Percentiles rank a stretch among this genome's conserved stretches.
Evolutionary conservation across 2,797 vertebrate species (phyloP).

Genomic region (Onychomys torridus): DNA sequence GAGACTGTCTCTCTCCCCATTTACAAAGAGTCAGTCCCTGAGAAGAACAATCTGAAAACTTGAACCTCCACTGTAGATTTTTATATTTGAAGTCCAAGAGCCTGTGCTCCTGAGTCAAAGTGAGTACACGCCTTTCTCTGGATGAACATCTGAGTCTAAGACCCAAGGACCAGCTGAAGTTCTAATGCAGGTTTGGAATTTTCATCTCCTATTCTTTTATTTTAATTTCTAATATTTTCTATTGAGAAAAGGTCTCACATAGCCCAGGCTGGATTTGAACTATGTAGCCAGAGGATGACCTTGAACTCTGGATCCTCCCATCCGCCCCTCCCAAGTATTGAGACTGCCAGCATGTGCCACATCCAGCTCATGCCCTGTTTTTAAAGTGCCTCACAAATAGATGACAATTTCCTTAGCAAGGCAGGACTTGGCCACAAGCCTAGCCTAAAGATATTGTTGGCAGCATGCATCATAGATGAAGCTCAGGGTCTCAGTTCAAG

Average conservation of each 20-base stretch:
- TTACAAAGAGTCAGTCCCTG: background rate
- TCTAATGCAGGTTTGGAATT: constrained; percentile 30
- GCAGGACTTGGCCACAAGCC: constrained; percentile 29
- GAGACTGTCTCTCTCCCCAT: background rate
- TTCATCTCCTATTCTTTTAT: constrained; percentile 3
- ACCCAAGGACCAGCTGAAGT: background rate
- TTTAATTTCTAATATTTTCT: background rate
- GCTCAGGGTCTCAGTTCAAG: background rate
- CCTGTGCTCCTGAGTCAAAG: constrained; percentile 16
- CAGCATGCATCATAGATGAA: constrained; percentile 27
- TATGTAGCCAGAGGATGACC: background rate
- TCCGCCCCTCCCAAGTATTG: background rate
- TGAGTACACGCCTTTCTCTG: constrained; percentile 29
- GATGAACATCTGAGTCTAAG: constrained; percentile 7
- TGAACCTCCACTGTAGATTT: constrained; percentile 17
- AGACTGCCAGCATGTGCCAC: background rate
- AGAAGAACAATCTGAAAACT: constrained; percentile 46
- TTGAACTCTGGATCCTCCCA: background rate
- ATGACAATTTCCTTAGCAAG: constrained; percentile 58
- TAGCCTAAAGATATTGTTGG: constrained; percentile 17
- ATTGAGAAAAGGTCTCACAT: background rate
- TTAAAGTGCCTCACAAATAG: constrained; percentile 45
- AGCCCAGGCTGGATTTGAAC: background rate
- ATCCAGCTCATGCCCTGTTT: background rate
- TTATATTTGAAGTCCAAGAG: background rate